Evolutionary conservation across 2,113 vertebrate genomes (phyloP), one percentile per base, ranked within the genome.

Genomic region (Pao palembangensis): DNA sequence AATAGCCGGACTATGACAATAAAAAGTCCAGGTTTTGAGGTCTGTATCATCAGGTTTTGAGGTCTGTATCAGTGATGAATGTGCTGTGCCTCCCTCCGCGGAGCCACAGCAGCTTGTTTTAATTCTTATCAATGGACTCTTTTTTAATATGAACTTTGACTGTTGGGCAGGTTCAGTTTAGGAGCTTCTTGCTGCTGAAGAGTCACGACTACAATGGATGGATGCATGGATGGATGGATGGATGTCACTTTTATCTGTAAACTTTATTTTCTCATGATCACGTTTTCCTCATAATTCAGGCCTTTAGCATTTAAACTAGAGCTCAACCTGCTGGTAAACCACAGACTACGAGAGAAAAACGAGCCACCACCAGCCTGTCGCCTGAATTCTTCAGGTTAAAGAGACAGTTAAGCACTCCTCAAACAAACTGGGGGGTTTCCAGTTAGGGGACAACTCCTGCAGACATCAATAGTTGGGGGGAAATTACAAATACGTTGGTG

Each of bases 301-400:
- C 25, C 25, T 28, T 28, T 4, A 28, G 16, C 16, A 17, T 48
- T 15, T 18, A 7, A 17, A 18, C 10, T 6, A 28, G 38, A 52
- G 34, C 15, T 6, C 3, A 5, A 17, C 17, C 52, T 50, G 34
- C 19, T 19, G 17, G 65, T 11, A 69, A 78, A 85, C 25, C 61
- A 61, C 72, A n/a, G 14, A 57, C 51, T 72, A 61, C 73, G 18
- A 47, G 43, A 73, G 72, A 81, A 83, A 38, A 38, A 31, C 28
- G 8, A 38, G 34, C 34, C 34, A 38, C 25, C 34, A 12, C 34
- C 34, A 38, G 34, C 34, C 8, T 38, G 25, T 28, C 25, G 5
- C 1, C 49, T 56, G 53, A 0, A 12, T 38, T 38, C 34, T 38
- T 12, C 34, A 38, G 34, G 34, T 1, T 38, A 38, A 38, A 38